These are phyloP conservation scores for Neosilurus mollespiculum DNA, from an alignment of 2,797 vertebrate genomes.

Conservation along the genomic window DNA sequence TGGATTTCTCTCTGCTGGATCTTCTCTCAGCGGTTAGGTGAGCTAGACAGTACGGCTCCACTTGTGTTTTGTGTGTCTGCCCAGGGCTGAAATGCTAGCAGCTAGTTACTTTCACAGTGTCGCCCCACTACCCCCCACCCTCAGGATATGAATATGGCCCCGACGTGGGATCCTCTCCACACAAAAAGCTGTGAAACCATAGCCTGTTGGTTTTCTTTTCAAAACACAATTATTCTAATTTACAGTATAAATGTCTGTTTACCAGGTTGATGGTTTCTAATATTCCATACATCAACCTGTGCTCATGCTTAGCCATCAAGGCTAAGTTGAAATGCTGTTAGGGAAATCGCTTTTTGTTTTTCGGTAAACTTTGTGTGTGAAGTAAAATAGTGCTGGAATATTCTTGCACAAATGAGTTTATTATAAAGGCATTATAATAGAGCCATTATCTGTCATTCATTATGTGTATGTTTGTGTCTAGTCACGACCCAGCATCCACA, in stretches of 20 bases:
- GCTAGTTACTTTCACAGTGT: slow-evolving; percentile 37
- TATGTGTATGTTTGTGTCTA: slow-evolving; percentile 49
- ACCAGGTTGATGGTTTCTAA: neutral
- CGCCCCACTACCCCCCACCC: slow-evolving; percentile 16
- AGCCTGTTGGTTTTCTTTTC: slow-evolving; percentile 48
- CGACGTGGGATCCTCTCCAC: slow-evolving; percentile 18
- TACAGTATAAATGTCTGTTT: slow-evolving; percentile 34
- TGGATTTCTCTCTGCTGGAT: slow-evolving; percentile 34
- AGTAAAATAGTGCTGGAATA: neutral
- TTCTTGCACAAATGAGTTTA: neutral
- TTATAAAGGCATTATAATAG: neutral
- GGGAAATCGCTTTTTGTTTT: neutral
- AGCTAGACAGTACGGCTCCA: slow-evolving; percentile 59
- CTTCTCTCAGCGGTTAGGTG: slow-evolving; percentile 54
- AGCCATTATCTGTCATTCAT: neutral
- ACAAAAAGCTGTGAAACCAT: slow-evolving; percentile 43
- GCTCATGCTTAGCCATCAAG: neutral
- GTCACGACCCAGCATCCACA: slow-evolving; percentile 80
- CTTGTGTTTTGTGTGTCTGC: slow-evolving; percentile 54
- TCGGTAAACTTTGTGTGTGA: neutral
- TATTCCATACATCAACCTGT: too few relatives aligned
- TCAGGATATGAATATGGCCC: slow-evolving; percentile 36
- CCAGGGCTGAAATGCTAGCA: slow-evolving; percentile 50
- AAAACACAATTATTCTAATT: slow-evolving; percentile 50
- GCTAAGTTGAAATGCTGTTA: too few relatives aligned